These are phyloP conservation scores for Coecobrya sp. DNA, from an alignment of 2,888 invertebrate species.

Conservation along the genomic window DNA sequence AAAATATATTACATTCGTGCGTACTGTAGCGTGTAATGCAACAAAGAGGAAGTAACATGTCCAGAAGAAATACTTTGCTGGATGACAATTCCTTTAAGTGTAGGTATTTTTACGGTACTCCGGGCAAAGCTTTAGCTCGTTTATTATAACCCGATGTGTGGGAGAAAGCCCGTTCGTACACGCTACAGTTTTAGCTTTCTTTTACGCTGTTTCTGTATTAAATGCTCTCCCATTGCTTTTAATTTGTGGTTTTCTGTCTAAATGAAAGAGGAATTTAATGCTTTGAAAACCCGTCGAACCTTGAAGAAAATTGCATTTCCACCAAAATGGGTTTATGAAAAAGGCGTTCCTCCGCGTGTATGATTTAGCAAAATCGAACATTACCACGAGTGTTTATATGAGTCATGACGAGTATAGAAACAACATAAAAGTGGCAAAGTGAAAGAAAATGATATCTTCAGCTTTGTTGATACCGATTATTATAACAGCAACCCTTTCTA, in stretches of 20 bases:
- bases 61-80: slow-evolving; percentile 29
- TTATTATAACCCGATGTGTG: neutral
- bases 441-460: slow-evolving; percentile 13
- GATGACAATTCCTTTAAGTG: slow-evolving; percentile 28
- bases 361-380: slow-evolving; percentile 52
- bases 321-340: slow-evolving; percentile 61
- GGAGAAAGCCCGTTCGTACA: slow-evolving; percentile 59
- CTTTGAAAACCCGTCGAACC: slow-evolving; percentile 74
- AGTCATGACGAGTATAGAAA: slow-evolving; percentile 3
- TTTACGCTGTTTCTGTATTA: neutral
- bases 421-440: neutral
- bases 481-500: slow-evolving; percentile 1
- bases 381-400: slow-evolving; percentile 5
- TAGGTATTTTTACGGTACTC: slow-evolving; percentile 58
- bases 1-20: slow-evolving; percentile 65
- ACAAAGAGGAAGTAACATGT: slow-evolving; percentile 59
- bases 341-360: slow-evolving; percentile 62
- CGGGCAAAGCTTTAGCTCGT: slow-evolving; percentile 11
- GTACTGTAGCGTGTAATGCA: slow-evolving; percentile 45
- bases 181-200: neutral
- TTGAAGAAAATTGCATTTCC: slow-evolving; percentile 74
- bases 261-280: slow-evolving; percentile 63
- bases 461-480: slow-evolving; percentile 49
- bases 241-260: slow-evolving; percentile 73
- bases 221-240: slow-evolving; percentile 34